Base-by-base conservation (phyloP, 1,140 invertebrate genomes). In the Papilio dardanus region DNA sequence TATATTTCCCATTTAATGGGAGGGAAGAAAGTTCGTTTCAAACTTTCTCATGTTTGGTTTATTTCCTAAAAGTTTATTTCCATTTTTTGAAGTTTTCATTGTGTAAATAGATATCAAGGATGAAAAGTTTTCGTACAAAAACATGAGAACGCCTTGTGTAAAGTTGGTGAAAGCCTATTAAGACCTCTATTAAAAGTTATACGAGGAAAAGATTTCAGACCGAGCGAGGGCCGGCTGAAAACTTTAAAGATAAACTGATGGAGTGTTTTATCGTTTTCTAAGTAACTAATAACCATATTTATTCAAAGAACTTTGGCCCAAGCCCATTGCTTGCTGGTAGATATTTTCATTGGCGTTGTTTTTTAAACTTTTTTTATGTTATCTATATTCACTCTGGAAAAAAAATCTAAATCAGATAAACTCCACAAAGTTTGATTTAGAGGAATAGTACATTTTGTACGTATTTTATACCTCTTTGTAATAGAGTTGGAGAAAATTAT, bases 171-270 rank as follows among this genome's bases (percentile, higher is more conserved):
- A 62, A 62, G 54, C 54, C 54, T 62, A 28, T 62, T 62, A 62
- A 62, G 54, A 24, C 54, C 24, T 62, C 54, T 62, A 62, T 62
- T 62, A 62, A 62, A 62, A 62, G 54, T 62, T 62, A 62, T 28
- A 14, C 24, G 12, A 28, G 2, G 54, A 62, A 28, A 62, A 62
- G 54, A 62, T 30, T 62, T 30, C 54, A 62, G 54, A 3, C 24
- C 24, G 54, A 28, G 50, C 54, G 54, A 28, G 10, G 54, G 24
- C 24, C 12, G 54, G 14, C 54, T 62, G 54, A 62, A 28, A 62
- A 62, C 21, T 62, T 62, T 62, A 62, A 28, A 62, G 24, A 28
- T 24, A 62, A 62, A 62, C 54, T 28, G 54, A 62, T 62, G 24
- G 24, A 28, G 12, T 62, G 54, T 62, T 62, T 30, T 62, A 6